phyloP scores from a whole-genome alignment of 2,888 invertebrate species.

The Pogonocherus hispidulus region DNA sequence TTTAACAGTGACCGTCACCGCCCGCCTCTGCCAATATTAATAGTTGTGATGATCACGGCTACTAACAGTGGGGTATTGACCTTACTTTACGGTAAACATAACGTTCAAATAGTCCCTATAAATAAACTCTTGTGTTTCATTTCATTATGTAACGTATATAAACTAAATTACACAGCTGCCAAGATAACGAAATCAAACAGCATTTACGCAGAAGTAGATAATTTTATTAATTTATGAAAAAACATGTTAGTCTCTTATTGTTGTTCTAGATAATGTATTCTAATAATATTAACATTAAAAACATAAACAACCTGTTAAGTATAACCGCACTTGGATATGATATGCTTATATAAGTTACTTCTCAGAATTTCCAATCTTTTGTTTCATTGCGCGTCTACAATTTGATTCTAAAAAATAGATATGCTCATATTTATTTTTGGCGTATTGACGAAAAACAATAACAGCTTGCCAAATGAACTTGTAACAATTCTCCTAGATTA shows the following conservation, averaged over 20 bases:
- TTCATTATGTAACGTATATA: slow-evolving; percentile 13
- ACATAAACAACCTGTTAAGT: slow-evolving; percentile 14
- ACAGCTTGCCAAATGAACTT: neutral
- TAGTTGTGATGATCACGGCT: neutral
- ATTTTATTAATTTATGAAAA: slow-evolving; percentile 2
- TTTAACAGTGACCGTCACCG: too few species aligned
- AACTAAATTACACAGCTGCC: neutral
- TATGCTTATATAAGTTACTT: neutral
- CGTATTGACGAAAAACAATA: neutral
- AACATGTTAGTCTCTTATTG: slow-evolving; percentile 23
- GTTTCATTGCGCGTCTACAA: neutral
- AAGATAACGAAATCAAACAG: slow-evolving; percentile 12
- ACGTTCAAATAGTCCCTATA: slow-evolving; percentile 26
- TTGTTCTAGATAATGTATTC: slow-evolving; percentile 20
- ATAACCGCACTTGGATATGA: neutral
- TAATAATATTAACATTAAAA: slow-evolving; percentile 24
- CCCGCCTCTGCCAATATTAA: neutral
- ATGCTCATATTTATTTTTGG: neutral
- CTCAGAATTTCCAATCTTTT: neutral
- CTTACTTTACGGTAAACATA: slow-evolving; percentile 36
- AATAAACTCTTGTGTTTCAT: slow-evolving; percentile 6
- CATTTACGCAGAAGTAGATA: slow-evolving; percentile 17
- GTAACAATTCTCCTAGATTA: neutral
- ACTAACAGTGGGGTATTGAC: slow-evolving; percentile 39
- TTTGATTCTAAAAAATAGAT: neutral